Conservation (phyloP, 2,888 invertebrate genomes). For the Philereme vetulata region DNA sequence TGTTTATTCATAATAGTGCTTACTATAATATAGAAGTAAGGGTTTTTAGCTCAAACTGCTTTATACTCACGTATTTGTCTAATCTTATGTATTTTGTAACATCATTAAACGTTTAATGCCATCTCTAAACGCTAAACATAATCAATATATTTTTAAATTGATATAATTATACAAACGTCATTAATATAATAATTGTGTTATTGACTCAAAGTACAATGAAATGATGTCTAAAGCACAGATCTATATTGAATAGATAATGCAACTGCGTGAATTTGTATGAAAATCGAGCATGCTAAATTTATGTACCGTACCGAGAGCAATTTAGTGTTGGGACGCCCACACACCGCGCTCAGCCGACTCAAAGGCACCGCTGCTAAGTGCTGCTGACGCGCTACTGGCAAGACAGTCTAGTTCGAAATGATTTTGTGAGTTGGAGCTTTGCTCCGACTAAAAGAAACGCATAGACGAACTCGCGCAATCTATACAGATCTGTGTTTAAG, state of each 20-base stretch:
- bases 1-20: neutral
- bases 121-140: conserved; percentile 18
- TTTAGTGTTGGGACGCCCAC: too few relatives aligned
- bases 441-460: too few relatives aligned
- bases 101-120: conserved; percentile 3
- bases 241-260: too few relatives aligned
- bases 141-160: conserved; percentile 9
- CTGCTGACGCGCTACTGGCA: too few relatives aligned
- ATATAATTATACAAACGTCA: conserved; percentile 4
- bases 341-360: too few relatives aligned
- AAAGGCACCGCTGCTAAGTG: too few relatives aligned
- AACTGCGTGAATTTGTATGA: too few relatives aligned
- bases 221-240: conserved; percentile 32
- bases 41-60: conserved; percentile 23
- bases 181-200: conserved; percentile 27
- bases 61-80: neutral
- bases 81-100: neutral
- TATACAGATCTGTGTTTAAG: neutral
- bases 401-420: too few relatives aligned
- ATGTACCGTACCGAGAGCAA: too few relatives aligned
- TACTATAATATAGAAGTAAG: conserved; percentile 3
- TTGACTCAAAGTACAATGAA: conserved; percentile 61
- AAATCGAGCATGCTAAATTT: neutral
- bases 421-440: too few relatives aligned
- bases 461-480: too few relatives aligned